phyloP scores from a whole-genome alignment of 2,113 vertebrate genomes.

The Microcebus griseorufus region DNA sequence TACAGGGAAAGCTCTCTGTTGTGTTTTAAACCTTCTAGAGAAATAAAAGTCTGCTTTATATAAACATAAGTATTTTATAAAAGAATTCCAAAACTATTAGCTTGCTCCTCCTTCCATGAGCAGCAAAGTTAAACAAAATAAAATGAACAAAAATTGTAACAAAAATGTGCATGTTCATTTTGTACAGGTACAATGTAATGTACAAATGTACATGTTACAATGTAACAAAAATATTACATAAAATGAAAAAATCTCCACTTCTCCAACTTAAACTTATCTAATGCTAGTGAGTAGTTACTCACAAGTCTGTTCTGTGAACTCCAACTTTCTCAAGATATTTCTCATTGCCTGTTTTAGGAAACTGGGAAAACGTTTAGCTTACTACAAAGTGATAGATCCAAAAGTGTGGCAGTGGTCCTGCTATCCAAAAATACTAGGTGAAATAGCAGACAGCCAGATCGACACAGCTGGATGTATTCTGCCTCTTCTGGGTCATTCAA shows the following conservation, averaged over 20 bases:
- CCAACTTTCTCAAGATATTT: not conserved
- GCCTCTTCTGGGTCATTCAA: slow-evolving; percentile 48
- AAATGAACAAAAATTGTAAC: not conserved
- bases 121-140: not conserved
- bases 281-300: not conserved
- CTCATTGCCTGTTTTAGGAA: slow-evolving; percentile 54
- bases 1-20: no score
- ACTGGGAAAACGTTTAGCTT: not conserved
- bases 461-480: slow-evolving; percentile 48
- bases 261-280: not conserved
- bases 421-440: slow-evolving; percentile 71
- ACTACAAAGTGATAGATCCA: not conserved
- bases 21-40: not conserved
- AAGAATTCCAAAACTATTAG: not conserved
- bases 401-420: slow-evolving; percentile 16
- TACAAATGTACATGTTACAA: no score
- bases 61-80: not conserved
- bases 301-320: not conserved
- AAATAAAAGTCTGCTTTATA: not conserved
- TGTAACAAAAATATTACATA: not conserved
- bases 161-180: no score
- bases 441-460: slow-evolving; percentile 41
- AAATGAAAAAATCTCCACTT: not conserved
- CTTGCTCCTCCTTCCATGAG: not conserved
- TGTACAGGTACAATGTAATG: no score